Base-by-base conservation (phyloP, 2,888 invertebrate genomes). In the Drosophila neonasuta region DNA sequence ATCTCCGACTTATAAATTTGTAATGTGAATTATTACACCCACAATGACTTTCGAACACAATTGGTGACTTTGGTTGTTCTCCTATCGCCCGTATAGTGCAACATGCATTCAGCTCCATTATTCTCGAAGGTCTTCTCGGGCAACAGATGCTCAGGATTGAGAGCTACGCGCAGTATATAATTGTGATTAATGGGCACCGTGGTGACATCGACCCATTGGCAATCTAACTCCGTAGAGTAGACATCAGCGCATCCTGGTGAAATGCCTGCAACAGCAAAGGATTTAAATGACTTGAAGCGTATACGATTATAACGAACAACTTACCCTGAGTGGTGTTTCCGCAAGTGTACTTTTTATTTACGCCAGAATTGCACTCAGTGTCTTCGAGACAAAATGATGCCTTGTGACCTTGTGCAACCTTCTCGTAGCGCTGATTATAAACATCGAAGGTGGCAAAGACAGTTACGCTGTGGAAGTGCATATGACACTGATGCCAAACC, bases 191-290 rank as follows among this genome's bases (percentile, higher is more conserved):
- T 13, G 2, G 88, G 87, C 46, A 89, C 72, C 15, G 76, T 80
- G 45, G 89, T 89, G 0, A 89, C 88, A 78, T 89, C 89, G 34
- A 89, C 89, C 89, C 89, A 89, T 63, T 89, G 89, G 32, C 89
- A 89, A 68, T 89, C 89, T 24, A 89, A 68, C 8, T 74, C 66
- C 34, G 82, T 66, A 4, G 74, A 72, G 56, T 89, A 89, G 7
- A 78, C 77, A 64, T 89, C 89, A 10, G 88, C 55, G 36, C 89
- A 89, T 24, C 89, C 89, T 34, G 87, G 67, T 0, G 83, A 83
- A 30, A 89, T 89, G 9, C 89, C 89, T 83, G 0, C 6, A 55
- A 51, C 7, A 15, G 8, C 0, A 3, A n/a, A 20, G 15, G 34
- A 0, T 17, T 7, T 0, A 10, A 13, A 3, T 15, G 1, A 34